phyloP scores from a whole-genome alignment of 1,140 invertebrate genomes.

The Ptiloglossa arizonensis region DNA sequence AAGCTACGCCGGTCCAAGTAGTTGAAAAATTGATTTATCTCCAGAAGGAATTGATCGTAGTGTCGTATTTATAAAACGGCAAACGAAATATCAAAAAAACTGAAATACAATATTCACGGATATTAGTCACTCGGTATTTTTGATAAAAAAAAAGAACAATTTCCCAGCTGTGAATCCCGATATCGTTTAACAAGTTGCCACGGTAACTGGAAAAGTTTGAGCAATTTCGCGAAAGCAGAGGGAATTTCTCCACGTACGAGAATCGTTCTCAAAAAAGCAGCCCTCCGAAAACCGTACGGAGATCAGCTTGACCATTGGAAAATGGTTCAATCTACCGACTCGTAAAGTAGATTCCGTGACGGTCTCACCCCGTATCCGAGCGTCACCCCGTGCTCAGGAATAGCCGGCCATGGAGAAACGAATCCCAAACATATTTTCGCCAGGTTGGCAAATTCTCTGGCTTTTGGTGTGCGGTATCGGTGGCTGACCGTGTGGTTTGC shows the following conservation, averaged over 20 bases:
- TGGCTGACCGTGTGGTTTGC: conserved; percentile 65
- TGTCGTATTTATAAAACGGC: no score
- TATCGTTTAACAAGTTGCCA: not conserved
- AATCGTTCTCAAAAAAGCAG: not conserved
- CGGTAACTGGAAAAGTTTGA: not conserved
- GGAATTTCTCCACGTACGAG: not conserved
- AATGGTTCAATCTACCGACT: conserved; percentile 53
- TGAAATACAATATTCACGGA: not conserved
- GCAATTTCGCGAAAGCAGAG: not conserved
- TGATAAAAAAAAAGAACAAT: no score
- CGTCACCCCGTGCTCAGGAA: not conserved
- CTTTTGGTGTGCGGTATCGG: conserved; percentile 56
- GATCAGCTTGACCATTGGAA: conserved; percentile 43
- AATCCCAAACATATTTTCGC: conserved; percentile 80
- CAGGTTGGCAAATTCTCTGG: conserved; percentile 78
- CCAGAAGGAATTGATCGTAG: no score
- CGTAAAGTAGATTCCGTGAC: conserved; percentile 74
- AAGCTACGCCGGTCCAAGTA: no score
- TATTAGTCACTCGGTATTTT: no score
- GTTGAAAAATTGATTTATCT: not conserved
- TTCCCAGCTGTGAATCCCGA: no score
- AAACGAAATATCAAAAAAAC: no score
- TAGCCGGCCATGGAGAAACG: conserved; percentile 19
- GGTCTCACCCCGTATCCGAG: conserved; percentile 49
- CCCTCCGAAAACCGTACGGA: not conserved